Percentiles rank a stretch among this genome's conserved stretches.
Conservation (phyloP, 2,888 invertebrate genomes). For the Boloria selene region DNA sequence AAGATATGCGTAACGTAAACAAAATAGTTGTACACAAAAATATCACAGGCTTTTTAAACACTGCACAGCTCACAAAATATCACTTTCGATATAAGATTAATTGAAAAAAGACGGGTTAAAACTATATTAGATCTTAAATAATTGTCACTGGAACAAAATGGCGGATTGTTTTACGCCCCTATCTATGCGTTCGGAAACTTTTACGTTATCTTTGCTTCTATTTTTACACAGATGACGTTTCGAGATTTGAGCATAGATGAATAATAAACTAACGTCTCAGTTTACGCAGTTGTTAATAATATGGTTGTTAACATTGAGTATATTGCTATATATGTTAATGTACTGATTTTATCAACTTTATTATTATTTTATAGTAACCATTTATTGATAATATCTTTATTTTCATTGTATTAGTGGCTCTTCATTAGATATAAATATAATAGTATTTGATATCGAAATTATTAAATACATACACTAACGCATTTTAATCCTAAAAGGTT, state of each 20-base stretch:
- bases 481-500: no score
- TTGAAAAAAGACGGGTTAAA: constrained; percentile 68
- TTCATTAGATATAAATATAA: no score
- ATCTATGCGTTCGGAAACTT: constrained; percentile 58
- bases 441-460: no score
- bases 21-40: constrained; percentile 76
- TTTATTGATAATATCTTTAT: no score
- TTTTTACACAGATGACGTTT: constrained; percentile 19
- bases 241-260: constrained; percentile 3
- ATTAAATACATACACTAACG: no score
- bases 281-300: background rate
- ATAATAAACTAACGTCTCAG: no score
- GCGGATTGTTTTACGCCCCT: constrained; percentile 81
- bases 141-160: constrained; percentile 78
- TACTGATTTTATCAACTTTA: no score
- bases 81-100: constrained; percentile 70
- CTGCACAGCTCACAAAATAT: constrained; percentile 71
- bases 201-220: constrained; percentile 23
- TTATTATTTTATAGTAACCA: no score
- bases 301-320: no score
- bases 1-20: constrained; percentile 66
- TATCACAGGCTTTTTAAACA: constrained; percentile 77
- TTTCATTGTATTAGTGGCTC: no score
- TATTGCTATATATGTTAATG: no score
- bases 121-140: constrained; percentile 66